Percentiles rank a stretch among this genome's conserved stretches.
Conservation (phyloP, 2,113 vertebrate species). For the Melanocharis versteri region DNA sequence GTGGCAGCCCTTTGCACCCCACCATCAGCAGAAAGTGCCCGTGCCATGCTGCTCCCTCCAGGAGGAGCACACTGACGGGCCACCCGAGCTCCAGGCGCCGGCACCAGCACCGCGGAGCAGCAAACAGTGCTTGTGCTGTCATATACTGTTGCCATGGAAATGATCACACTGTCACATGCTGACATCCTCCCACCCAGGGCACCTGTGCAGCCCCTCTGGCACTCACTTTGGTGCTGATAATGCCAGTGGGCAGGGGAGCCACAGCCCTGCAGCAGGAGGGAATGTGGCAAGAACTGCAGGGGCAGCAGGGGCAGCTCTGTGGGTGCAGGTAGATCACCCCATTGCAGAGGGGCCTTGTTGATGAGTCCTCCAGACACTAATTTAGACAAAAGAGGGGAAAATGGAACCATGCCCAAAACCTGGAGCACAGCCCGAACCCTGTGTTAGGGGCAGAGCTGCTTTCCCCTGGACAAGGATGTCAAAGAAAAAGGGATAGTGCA, state of each 20-base stretch:
- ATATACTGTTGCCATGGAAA: constrained; percentile 24
- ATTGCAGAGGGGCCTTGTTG: neutral
- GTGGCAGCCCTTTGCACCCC: rapidly evolving
- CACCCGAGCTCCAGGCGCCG: rapidly evolving
- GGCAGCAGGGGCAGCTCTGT: neutral
- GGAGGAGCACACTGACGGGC: rapidly evolving
- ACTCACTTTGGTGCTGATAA: neutral
- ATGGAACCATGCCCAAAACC: neutral
- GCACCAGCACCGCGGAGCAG: neutral
- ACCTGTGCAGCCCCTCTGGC: neutral
- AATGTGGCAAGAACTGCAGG: rapidly evolving
- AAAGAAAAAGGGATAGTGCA: neutral
- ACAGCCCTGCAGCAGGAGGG: neutral
- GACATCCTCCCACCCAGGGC: neutral
- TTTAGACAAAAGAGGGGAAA: neutral
- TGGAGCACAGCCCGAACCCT: rapidly evolving
- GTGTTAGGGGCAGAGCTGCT: rapidly evolving
- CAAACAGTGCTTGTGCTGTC: neutral
- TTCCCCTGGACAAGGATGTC: neutral
- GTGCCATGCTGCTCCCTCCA: rapidly evolving
- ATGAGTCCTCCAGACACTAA: rapidly evolving
- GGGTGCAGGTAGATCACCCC: neutral
- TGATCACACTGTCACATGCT: neutral
- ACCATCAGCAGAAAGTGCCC: rapidly evolving
- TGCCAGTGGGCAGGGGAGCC: neutral